These are phyloP conservation scores for Mycteria americana DNA, from an alignment of 2,797 vertebrate genomes.

Conservation along the genomic window DNA sequence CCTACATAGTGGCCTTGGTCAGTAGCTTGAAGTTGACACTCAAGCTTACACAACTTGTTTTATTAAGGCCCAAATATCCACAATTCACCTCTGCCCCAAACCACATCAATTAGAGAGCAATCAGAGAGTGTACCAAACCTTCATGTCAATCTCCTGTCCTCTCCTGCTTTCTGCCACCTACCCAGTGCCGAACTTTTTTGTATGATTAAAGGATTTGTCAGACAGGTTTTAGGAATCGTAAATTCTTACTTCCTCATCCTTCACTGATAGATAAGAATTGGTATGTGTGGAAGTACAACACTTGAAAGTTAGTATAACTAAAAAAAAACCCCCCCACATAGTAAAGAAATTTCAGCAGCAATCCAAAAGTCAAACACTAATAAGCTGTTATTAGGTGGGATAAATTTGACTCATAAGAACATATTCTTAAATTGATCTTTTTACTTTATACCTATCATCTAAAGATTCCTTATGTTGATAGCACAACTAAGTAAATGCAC, in stretches of 20 bases:
- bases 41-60: neutral
- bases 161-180: neutral
- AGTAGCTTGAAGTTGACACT: neutral
- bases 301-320: neutral
- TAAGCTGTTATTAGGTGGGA: neutral
- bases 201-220: neutral
- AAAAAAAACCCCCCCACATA: neutral
- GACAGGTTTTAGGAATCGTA: neutral
- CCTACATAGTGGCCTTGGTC: neutral
- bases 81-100: neutral
- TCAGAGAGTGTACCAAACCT: neutral
- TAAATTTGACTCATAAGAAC: neutral
- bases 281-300: neutral
- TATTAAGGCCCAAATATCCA: neutral
- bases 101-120: neutral
- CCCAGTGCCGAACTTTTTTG: neutral
- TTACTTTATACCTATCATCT: neutral
- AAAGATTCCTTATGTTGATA: neutral
- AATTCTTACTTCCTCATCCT: neutral
- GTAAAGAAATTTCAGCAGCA: neutral
- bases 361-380: neutral
- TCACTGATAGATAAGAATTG: neutral
- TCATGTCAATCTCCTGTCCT: neutral
- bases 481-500: neutral
- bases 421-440: neutral